Evolutionary conservation across 2,113 vertebrate species (phyloP), one percentile per base, ranked within the genome.

Genomic region (Nycticryphes semicollaris): DNA sequence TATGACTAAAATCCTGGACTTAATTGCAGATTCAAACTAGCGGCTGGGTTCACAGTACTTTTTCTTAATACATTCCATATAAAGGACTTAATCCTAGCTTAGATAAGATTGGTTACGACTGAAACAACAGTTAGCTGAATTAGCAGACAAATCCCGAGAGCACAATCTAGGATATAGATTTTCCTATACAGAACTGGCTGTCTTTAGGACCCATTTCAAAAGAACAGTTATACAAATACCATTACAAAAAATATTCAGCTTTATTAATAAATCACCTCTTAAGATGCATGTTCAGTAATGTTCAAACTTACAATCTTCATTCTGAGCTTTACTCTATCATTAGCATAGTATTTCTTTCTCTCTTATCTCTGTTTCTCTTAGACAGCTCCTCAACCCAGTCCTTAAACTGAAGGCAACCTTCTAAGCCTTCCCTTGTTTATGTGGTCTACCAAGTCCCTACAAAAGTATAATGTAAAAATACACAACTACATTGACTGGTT

Each of bases 341-440:
- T 43, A 66, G 39, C 22, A 35, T 2, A 19, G 10, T 22, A 75
- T 53, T 89, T 60, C 19, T 53, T 37, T 47, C 33, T 37, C 20
- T 53, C 15, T 56, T 12, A 67, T 63, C 23, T 69, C 23, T 54
- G 6, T 21, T 87, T 14, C 21, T 63, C 45, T 63, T 68, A 1
- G 1, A n/a, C 10, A 60, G 60, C 43, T 54, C 11, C 4, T 16
- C 8, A 35, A 39, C 3, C 0, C 15, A 43, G 10, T 15, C 23
- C 45, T 67, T 24, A 91, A 70, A 69, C 7, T 4, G 82, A 48
- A 83, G 76, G 7, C 45, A 45, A 45, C 17, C 7, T 45, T 45
- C 45, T 45, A 18, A 45, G 45, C 45, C 45, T 45, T 45, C 16
- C 45, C 45, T 45, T 19, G 45, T 45, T 45, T 18, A 4, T 23